Base-by-base conservation (phyloP, 64 coral and sea anemone genomes). In the Cladopsammia gracilis region DNA sequence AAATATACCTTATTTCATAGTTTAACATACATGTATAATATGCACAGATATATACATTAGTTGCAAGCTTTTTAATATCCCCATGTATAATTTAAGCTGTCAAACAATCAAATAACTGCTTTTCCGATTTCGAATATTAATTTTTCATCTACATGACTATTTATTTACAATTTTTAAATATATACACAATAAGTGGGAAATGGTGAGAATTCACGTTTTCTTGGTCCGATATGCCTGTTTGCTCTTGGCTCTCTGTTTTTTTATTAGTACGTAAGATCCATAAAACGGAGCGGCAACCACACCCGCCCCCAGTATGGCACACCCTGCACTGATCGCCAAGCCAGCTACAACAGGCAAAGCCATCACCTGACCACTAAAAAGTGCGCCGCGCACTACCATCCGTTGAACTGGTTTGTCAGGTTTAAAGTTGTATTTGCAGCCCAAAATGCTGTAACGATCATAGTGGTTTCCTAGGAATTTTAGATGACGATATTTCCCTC, bases 381-480 rank as follows among this genome's bases (percentile, higher is more conserved):
- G 65, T 3, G 95, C 95, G 58, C 92, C 88, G 44, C 95, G 91
- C 13, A 90, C 92, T 18, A 71, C 71, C 23, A 97, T 85, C 49
- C 95, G 71, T 57, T 97, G 95, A 4, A 89, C 77, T 60, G 95
- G 95, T 43, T 91, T 68, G 53, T 90, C 71, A 4, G 95, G 95
- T 70, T 94, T 94, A 57, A 90, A 97, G 71, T 94, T 97, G 58
- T 94, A 97, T 94, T 97, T 97, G 74, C 95, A 97, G 20, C 95
- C 95, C 71, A 97, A 86, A 22, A 97, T 88, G 50, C 95, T 97
- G 20, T 94, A 62, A 20, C 87, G 92, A 65, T 97, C 95, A 23
- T 97, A 88, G 45, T 97, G 95, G 77, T 97, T 92, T 24, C 95
- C 95, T 22, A 97, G 24, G 66, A 97, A 97, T 71, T 94, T 87